phyloP scores from a whole-genome alignment of 1,140 invertebrate species.

The Mya arenaria region DNA sequence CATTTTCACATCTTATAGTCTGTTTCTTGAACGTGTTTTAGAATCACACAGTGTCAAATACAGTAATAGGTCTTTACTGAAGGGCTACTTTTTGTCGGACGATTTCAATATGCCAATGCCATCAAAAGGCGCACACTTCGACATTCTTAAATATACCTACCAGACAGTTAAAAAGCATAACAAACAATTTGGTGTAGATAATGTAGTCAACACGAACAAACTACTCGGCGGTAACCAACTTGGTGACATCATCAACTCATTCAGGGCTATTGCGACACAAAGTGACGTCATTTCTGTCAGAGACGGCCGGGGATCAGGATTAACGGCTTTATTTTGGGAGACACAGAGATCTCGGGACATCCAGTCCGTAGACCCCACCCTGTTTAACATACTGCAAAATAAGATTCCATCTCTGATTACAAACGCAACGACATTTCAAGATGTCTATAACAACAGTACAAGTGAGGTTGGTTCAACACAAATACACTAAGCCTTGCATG shows the following conservation, averaged over 20 bases:
- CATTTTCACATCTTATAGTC: slow-evolving; percentile 54
- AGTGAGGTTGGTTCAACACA: slow-evolving; percentile 42
- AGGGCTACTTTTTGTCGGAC: slow-evolving; percentile 37
- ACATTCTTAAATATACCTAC: neutral
- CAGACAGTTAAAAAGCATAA: neutral
- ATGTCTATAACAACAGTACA: slow-evolving; percentile 35
- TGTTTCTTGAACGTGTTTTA: slow-evolving; percentile 62
- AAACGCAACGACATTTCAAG: slow-evolving; percentile 24
- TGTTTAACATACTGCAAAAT: slow-evolving; percentile 9
- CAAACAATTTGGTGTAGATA: slow-evolving; percentile 1
- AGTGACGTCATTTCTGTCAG: slow-evolving; percentile 41
- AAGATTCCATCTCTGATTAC: neutral
- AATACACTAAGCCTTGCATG: too few relatives aligned
- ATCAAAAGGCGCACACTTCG: neutral
- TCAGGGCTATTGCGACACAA: neutral
- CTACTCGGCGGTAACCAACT: neutral
- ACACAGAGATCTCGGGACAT: slow-evolving; percentile 18
- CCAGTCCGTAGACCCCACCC: neutral
- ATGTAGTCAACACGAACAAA: slow-evolving; percentile 26
- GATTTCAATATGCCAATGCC: neutral
- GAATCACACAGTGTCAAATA: slow-evolving; percentile 63
- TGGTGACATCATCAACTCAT: neutral
- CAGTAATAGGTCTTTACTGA: neutral
- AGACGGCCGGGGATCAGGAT: slow-evolving; percentile 37
- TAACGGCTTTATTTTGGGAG: slow-evolving; percentile 20